Evolutionary conservation across 2,888 invertebrate species (phyloP).

Genomic region (Orchestes rusci): DNA sequence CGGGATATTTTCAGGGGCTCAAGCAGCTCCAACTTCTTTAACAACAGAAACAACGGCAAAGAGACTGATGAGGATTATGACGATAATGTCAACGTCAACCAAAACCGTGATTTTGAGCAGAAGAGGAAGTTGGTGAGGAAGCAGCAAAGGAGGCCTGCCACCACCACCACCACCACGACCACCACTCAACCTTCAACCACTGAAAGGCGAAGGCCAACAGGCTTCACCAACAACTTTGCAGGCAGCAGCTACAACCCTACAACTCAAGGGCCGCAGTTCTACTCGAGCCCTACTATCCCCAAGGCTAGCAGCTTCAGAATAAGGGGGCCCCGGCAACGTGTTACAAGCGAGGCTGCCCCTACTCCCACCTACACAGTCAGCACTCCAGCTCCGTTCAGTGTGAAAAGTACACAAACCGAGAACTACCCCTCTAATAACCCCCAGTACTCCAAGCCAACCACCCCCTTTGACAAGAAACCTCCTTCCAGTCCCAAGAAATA

Average conservation of each 20-base stretch:
- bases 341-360: constrained; percentile 19
- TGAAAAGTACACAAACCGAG: constrained; percentile 21
- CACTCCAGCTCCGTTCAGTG: constrained; percentile 41
- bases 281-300: constrained; percentile 38
- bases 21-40: constrained; percentile 71
- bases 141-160: constrained; percentile 39
- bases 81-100: constrained; percentile 45
- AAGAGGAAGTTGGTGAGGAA: constrained; percentile 43
- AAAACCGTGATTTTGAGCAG: constrained; percentile 41
- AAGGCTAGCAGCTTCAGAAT: constrained; percentile 29
- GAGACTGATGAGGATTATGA: constrained; percentile 51
- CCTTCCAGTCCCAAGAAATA: constrained; percentile 33
- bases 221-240: constrained; percentile 44
- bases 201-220: constrained; percentile 38
- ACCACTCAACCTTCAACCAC: constrained; percentile 17
- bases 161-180: constrained; percentile 32
- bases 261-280: constrained; percentile 43
- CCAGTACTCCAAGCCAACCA: constrained; percentile 28
- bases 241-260: constrained; percentile 46
- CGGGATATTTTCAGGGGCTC: constrained; percentile 61
- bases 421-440: constrained; percentile 28
- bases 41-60: constrained; percentile 54
- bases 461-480: constrained; percentile 34
- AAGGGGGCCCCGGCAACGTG: constrained; percentile 27
- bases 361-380: constrained; percentile 36